phyloP scores from a whole-genome alignment of 2,113 vertebrate species.

The Python bivittatus region DNA sequence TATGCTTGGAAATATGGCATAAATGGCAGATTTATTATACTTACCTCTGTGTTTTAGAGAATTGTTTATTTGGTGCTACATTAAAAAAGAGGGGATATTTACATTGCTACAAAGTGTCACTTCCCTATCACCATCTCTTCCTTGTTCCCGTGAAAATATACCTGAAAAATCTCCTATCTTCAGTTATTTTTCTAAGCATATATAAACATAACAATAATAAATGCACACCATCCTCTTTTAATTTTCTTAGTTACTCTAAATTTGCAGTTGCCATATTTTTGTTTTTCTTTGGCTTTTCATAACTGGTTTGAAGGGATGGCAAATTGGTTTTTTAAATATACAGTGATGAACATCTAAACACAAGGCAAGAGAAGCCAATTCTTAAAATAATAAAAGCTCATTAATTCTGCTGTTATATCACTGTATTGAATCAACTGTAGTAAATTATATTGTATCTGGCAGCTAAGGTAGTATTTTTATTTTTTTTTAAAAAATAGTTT shows the following conservation, averaged over 20 bases:
- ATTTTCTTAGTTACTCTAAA: background rate
- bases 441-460: background rate
- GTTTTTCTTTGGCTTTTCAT: background rate
- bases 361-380: background rate
- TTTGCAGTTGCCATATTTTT: background rate
- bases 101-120: background rate
- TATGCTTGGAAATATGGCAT: background rate
- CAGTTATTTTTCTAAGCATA: background rate
- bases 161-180: background rate
- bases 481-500: background rate
- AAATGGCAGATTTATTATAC: background rate
- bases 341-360: background rate
- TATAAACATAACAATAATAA: background rate
- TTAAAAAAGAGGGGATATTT: background rate
- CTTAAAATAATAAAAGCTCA: constrained; percentile 1
- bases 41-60: background rate
- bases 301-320: background rate
- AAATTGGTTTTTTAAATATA: background rate
- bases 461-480: background rate
- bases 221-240: background rate
- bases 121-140: background rate
- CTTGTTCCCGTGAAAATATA: background rate
- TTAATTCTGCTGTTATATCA: background rate
- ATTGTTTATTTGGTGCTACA: background rate
- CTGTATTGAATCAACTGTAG: background rate